phyloP scores from a whole-genome alignment of 2,888 invertebrate species.

The Bombyx huttoni region DNA sequence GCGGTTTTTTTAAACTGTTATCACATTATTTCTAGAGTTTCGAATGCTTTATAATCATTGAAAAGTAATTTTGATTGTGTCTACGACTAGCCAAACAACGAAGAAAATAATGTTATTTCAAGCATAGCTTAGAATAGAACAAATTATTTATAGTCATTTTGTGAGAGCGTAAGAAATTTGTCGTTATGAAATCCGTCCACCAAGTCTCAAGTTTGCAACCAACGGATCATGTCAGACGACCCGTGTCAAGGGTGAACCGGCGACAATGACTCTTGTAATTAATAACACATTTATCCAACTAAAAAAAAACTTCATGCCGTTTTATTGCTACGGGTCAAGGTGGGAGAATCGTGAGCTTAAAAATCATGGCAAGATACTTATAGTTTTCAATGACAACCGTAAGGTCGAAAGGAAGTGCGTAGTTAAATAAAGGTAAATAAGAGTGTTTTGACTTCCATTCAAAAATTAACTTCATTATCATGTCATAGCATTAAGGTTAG shows the following conservation, averaged over 20 bases:
- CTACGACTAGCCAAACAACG: too few relatives aligned
- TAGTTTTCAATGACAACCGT: not conserved
- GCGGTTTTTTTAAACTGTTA: too few relatives aligned
- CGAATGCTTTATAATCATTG: too few relatives aligned
- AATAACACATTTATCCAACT: slow-evolving; percentile 5
- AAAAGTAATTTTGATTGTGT: too few relatives aligned
- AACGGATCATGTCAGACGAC: slow-evolving; percentile 7
- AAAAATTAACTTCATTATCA: not conserved
- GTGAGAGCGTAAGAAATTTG: slow-evolving; percentile 2
- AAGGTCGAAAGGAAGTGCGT: not conserved
- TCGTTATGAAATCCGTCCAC: slow-evolving; percentile 3
- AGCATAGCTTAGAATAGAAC: too few relatives aligned
- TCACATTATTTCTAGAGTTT: too few relatives aligned
- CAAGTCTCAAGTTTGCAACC: not conserved
- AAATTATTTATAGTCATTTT: not conserved
- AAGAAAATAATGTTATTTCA: too few relatives aligned
- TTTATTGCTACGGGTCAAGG: not conserved
- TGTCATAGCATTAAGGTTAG: not conserved
- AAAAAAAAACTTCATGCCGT: slow-evolving; percentile 8
- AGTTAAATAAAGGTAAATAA: not conserved
- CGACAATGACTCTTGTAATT: slow-evolving; percentile 16
- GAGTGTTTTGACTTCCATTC: not conserved
- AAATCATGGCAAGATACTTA: not conserved
- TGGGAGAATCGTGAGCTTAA: not conserved
- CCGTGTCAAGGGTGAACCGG: slow-evolving; percentile 14